Conservation (phyloP, 2,113 vertebrate species). For the Phylloscopus trochilus region DNA sequence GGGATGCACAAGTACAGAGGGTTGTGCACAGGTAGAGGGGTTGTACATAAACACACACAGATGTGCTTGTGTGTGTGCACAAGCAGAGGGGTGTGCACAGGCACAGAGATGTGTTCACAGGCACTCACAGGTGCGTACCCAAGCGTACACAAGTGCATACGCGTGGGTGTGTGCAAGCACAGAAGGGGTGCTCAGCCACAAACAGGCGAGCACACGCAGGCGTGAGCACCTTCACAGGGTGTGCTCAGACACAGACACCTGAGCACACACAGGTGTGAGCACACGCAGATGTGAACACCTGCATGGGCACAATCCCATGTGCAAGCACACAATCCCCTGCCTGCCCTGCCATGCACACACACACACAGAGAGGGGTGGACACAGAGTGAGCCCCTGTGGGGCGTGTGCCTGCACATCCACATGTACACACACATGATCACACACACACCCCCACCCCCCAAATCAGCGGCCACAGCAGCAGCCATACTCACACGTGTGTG, state of each 20-base stretch:
- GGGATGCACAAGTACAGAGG: too few species aligned
- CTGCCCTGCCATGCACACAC: rapidly evolving
- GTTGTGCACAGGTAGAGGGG: neutral
- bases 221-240: neutral
- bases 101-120: neutral
- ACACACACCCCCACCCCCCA: neutral
- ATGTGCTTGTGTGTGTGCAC: neutral
- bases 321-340: neutral
- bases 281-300: too few species aligned
- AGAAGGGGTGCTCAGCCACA: neutral
- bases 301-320: neutral
- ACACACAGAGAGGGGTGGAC: neutral
- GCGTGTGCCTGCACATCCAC: rapidly evolving
- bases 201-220: neutral
- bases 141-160: rapidly evolving
- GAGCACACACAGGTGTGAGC: neutral
- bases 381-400: rapidly evolving
- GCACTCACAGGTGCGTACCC: neutral
- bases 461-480: neutral
- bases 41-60: neutral
- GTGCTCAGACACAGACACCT: too few species aligned
- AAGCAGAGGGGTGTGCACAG: neutral
- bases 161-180: rapidly evolving
- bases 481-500: rapidly evolving
- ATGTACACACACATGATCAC: neutral